Base-by-base conservation (phyloP, 1,140 invertebrate species). In the Philopotamus ludificatus region DNA sequence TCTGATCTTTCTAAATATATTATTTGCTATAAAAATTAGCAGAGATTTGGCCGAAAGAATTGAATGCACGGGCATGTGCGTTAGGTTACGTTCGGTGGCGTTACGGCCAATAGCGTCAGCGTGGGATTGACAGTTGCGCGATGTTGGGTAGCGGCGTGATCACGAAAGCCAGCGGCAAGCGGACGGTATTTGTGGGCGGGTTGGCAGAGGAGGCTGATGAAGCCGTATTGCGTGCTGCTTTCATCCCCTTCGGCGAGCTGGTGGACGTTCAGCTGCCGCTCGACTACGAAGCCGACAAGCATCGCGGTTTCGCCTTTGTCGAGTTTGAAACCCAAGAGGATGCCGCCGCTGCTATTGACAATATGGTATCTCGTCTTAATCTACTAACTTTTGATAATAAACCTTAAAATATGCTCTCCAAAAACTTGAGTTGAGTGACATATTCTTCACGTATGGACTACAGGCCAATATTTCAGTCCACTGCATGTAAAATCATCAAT, bases 201-300 rank as follows among this genome's bases (percentile, higher is more conserved):
- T 82, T 99, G 70, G 92, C 95, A 0, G 97, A 99, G 74, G 97
- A 99, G 84, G 96, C 98, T 0, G 94, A 96, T 73, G 95, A 98
- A 72, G 95, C 98, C 80, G 86, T 97, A 63, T 80, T 99, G 2
- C 91, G 95, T 76, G 93, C 94, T 65, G 97, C 96, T 0, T 99
- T 99, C 74, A 94, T 98, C 71, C 95, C 97, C 12, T 99, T 99
- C 81, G 97, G 97, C 10, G 97, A 99, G 76, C 90, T 99, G 51
- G 86, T 95, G 28, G 96, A 99, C 78, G 90, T 99, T 22, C 94
- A 98, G 80, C 96, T 99, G 75, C 97, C 97, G 25, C 79, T 99
- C 20, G 97, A 99, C 83, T 99, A 98, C 85, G 95, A 98, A 79
- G 94, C 90, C 62, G 94, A 98, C 77, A 97, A 97, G 74, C 95